phyloP scores from a whole-genome alignment of 2,888 invertebrate species.

The Conomelus anceps region DNA sequence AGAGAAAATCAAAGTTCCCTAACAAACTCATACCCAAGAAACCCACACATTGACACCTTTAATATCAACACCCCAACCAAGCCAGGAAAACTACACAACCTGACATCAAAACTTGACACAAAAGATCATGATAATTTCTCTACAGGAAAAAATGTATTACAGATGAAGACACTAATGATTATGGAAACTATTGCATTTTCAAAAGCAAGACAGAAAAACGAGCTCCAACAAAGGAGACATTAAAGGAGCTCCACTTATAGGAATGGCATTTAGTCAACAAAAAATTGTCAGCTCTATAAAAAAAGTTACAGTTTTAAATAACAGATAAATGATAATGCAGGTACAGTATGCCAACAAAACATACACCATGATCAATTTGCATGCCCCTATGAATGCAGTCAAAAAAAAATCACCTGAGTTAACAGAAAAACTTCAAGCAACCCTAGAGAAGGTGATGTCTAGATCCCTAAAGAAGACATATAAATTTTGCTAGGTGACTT shows the following conservation, averaged over 20 bases:
- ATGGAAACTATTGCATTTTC: constrained; percentile 15
- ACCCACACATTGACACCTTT: background rate
- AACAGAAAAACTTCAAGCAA: background rate
- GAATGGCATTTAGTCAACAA: constrained; percentile 1
- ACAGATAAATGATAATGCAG: constrained; percentile 11
- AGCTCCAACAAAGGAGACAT: no score
- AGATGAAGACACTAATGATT: constrained; percentile 15
- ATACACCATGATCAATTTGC: no score
- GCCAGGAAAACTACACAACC: background rate
- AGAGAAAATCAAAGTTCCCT: constrained; percentile 13
- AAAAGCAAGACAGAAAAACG: constrained; percentile 5
- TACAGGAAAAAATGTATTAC: constrained; percentile 22
- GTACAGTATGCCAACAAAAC: constrained; percentile 14
- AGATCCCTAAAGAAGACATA: constrained; percentile 15
- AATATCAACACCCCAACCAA: background rate
- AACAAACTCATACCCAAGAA: background rate
- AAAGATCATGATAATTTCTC: constrained; percentile 13
- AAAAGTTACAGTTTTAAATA: constrained; percentile 13
- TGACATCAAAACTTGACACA: constrained; percentile 7
- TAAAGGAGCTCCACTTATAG: background rate
- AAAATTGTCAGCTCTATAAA: constrained; percentile 5
- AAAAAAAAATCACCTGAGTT: constrained; percentile 10
- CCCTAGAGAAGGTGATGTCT: background rate
- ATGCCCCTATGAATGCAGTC: constrained; percentile 16
- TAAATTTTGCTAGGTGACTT: constrained; percentile 9